A percentile compares a stretch with the other conserved stretches of the same genome.
Evolutionary conservation across 53 echinoderm and acorn worm species (phyloP).

Genomic region (Arbacia lixula): DNA sequence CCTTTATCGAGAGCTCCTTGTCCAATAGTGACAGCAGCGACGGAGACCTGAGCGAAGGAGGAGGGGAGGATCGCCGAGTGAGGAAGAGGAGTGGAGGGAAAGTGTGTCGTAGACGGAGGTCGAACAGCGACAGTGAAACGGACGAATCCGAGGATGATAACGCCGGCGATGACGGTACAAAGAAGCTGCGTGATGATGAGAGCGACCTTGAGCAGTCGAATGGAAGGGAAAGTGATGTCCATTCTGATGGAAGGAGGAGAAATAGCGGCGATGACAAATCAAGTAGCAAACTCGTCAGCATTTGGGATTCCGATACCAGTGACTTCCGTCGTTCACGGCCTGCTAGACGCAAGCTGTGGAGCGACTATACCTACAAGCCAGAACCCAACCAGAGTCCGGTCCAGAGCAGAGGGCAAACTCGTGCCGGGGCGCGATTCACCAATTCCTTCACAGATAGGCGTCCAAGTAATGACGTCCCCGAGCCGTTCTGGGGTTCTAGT

Average conservation of each 20-base stretch:
- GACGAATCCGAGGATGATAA: slow-evolving; percentile 8
- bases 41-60: not conserved
- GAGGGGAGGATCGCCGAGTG: not conserved
- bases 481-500: not conserved
- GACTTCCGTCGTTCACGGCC: not conserved
- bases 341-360: slow-evolving; percentile 19
- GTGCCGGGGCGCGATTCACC: slow-evolving; percentile 26
- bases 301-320: slow-evolving; percentile 18
- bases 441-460: slow-evolving; percentile 21
- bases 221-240: not conserved
- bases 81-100: not conserved
- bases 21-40: slow-evolving; percentile 16
- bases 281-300: slow-evolving; percentile 5
- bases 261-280: not conserved
- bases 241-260: no score
- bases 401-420: not conserved
- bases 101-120: not conserved
- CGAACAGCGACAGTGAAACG: slow-evolving; percentile 19
- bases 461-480: not conserved
- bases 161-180: not conserved
- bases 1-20: slow-evolving; percentile 38
- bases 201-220: not conserved
- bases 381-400: not conserved
- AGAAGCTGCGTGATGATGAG: not conserved
- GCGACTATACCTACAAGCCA: slow-evolving; percentile 9